Evolutionary conservation across 1,140 invertebrate genomes (phyloP), one percentile per base, ranked within the genome.

Genomic region (Rhynchophorus ferrugineus): DNA sequence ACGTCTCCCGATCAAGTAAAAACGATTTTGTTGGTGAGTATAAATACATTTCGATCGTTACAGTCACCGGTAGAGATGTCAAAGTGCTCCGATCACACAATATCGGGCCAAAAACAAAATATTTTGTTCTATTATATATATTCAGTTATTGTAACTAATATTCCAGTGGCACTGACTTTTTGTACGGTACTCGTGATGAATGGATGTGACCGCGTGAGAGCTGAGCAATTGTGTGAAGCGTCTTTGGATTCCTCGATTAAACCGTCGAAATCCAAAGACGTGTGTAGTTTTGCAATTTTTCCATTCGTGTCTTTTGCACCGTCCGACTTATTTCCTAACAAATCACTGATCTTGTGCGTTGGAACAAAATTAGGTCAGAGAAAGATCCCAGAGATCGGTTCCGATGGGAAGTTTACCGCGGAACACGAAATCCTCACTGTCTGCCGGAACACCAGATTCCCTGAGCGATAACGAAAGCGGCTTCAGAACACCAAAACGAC

Each of bases 381-480:
- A 94, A 73, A 79, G 89, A 55, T 93, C 88, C 38, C 81, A 78
- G 42, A 79, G 89, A 61, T 91, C 87, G 46, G 83, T 90, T 49
- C 88, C 89, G 24, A 58, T 70, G 42, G 68, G 70, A 6, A 71
- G 69, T 58, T 68, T 76, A 29, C 77, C 78, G 49, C 70, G 79
- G 69, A 77, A 77, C 54, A 81, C 78, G 43, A 76, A 83, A 61
- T 84, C 85, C 20, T 84, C 85, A 18, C 71, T 87, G 24, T 88
- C 84, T 52, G 85, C 83, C 17, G 86, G 86, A 60, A 89, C 88
- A 8, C 87, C 88, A 1, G 88, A 91, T 63, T 90, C 87, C 36
- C 75, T 89, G n/a, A 89, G 85, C 67, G 87, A 90, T 65, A 89
- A 87, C 59, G 88, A 91, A 75, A 81, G 82, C 36, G 83, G 83